These are phyloP conservation scores for Magallana ariakensis DNA, from an alignment of 1,140 invertebrate species.

Conservation along the genomic window DNA sequence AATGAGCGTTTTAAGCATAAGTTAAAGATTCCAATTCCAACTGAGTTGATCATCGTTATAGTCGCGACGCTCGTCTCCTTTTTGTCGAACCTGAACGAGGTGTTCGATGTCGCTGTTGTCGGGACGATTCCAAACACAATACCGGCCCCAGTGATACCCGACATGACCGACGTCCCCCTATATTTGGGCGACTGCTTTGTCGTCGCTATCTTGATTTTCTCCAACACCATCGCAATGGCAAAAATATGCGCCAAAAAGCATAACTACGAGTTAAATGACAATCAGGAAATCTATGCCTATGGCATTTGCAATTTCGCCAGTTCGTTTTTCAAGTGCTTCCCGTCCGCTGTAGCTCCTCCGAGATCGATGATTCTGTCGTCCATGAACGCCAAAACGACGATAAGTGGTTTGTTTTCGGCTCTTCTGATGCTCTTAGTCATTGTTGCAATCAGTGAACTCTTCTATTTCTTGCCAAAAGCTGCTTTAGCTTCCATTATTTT, in stretches of 20 bases:
- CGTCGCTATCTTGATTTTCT: conserved; percentile 74
- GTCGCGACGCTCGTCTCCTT: conserved; percentile 78
- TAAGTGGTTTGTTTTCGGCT: conserved; percentile 74
- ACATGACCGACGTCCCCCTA: not conserved
- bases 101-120: conserved; percentile 76
- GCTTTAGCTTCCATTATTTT: conserved; percentile 93
- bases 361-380: conserved; percentile 83
- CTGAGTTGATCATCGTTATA: conserved; percentile 90
- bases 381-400: conserved; percentile 57
- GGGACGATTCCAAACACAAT: conserved; percentile 75
- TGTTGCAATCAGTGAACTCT: conserved; percentile 77
- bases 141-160: conserved; percentile 52
- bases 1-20: conserved; percentile 88
- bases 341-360: conserved; percentile 87
- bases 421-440: conserved; percentile 80
- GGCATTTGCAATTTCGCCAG: conserved; percentile 78
- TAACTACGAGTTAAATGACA: conserved; percentile 77
- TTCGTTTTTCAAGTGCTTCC: conserved; percentile 81
- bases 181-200: conserved; percentile 68
- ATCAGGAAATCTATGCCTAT: conserved; percentile 81
- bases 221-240: conserved; percentile 75
- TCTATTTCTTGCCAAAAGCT: conserved; percentile 80
- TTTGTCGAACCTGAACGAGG: conserved; percentile 67
- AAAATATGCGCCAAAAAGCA: conserved; percentile 78
- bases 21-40: conserved; percentile 88